Conservation (phyloP, 2,797 vertebrate genomes). For the Melanotaenia pygmaea region DNA sequence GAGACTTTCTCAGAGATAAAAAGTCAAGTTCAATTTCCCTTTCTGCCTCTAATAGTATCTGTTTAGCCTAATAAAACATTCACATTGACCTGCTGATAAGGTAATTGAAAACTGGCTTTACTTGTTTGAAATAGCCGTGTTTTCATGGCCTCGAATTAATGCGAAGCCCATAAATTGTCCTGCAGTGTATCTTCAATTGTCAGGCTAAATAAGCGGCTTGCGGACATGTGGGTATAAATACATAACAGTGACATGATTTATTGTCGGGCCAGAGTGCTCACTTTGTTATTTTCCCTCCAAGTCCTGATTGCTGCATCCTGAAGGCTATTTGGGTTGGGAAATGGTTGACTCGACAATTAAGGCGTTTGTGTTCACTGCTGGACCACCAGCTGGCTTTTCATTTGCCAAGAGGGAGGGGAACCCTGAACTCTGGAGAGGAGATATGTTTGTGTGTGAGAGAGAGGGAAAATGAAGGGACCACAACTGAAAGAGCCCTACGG, state of each 20-base stretch:
- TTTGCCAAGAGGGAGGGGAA: conserved; percentile 62
- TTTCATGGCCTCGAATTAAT: conserved; percentile 68
- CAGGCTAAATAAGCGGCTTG: conserved; percentile 71
- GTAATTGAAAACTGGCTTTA: conserved; percentile 62
- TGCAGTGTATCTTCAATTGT: conserved; percentile 73
- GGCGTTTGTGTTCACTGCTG: conserved; percentile 79
- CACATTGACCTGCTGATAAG: conserved; percentile 52
- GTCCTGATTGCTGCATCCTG: conserved; percentile 83
- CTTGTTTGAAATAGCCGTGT: conserved; percentile 62
- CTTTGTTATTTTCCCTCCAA: conserved; percentile 81
- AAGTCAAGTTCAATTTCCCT: conserved; percentile 44
- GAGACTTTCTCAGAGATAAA: conserved; percentile 19
- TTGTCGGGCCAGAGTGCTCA: conserved; percentile 60
- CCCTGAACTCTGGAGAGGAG: conserved; percentile 32
- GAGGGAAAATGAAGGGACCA: conserved; percentile 48
- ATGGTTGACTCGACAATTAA: conserved; percentile 82
- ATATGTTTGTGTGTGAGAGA: conserved; percentile 24
- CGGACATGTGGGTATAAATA: conserved; percentile 76
- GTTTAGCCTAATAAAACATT: conserved; percentile 56
- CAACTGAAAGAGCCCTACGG: conserved; percentile 70
- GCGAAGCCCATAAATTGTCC: conserved; percentile 63
- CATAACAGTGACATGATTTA: conserved; percentile 79
- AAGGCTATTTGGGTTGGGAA: conserved; percentile 82
- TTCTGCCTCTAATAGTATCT: conserved; percentile 42
- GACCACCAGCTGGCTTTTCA: conserved; percentile 82